Evolutionary conservation across 2,888 invertebrate genomes (phyloP), one percentile per base, ranked within the genome.

Genomic region (Frankliniella intonsa): DNA sequence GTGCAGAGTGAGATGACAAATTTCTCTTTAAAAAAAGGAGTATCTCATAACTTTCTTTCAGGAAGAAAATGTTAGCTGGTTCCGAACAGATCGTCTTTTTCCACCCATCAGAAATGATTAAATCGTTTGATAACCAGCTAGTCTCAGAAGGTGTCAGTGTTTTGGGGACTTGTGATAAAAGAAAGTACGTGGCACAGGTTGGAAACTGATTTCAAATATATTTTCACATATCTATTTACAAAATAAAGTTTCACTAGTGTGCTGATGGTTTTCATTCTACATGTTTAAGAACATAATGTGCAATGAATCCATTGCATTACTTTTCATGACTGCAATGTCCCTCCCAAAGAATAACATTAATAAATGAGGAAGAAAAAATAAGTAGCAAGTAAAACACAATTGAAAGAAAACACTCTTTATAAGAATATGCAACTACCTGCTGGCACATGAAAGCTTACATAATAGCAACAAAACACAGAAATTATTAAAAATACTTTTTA

Each of bases 241-340:
- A 76, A 76, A 76, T 76, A 76, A 76, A 76, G 69, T 76, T 76
- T 76, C 25, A 76, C 69, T 76, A 76, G 69, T 76, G 69, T 76
- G 69, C 69, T 76, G 69, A 76, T 25, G 69, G 69, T 25, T 76
- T 12, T 69, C 69, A 10, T 76, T 76, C 12, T 62, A 62, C 38
- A 38, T 38, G 38, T 38, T 38, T 38, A 2, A 38, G 38, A 38
- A 38, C 38, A 38, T 38, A 38, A 38, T 38, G 38, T 38, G 38
- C 38, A 38, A 38, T 38, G 38, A 38, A 38, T 38, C 38, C 38
- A 38, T 38, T 38, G 38, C 38, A 38, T 38, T 38, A 38, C 38
- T 38, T 38, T 38, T 38, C 38, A 38, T 38, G 38, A 38, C 38
- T 38, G 38, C 38, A 38, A 38, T 38, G 38, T 38, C 38, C 38